Conservation (phyloP, 2,113 vertebrate genomes). For the Ovibos moschatus region DNA sequence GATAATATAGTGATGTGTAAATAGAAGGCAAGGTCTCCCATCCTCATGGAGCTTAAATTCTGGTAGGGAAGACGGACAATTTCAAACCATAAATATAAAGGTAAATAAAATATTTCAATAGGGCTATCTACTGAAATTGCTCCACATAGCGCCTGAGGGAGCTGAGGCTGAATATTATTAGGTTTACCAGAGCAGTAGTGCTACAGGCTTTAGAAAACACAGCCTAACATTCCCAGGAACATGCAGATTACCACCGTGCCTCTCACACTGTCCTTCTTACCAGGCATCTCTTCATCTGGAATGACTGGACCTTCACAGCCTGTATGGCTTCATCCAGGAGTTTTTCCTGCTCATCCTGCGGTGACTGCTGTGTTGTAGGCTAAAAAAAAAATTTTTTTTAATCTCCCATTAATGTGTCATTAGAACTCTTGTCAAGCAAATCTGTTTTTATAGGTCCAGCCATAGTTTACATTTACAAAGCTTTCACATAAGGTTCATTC, state of each 20-base stretch:
- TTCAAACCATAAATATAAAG: neutral
- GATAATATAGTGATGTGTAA: neutral
- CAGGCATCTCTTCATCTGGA: constrained; percentile 99
- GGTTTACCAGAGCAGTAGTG: neutral
- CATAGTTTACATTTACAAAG: neutral
- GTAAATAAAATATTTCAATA: neutral
- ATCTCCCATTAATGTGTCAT: neutral
- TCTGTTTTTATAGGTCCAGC: neutral
- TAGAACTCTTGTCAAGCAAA: neutral
- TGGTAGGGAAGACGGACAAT: neutral
- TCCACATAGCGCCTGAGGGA: neutral
- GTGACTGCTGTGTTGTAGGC: constrained; percentile 97
- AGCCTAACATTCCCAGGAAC: neutral
- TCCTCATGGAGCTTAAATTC: neutral
- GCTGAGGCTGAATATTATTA: neutral
- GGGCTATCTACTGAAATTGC: neutral
- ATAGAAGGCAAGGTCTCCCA: neutral
- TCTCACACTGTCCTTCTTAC: constrained; percentile 78
- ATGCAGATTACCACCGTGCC: neutral
- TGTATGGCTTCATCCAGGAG: constrained; percentile 98
- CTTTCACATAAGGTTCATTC: neutral
- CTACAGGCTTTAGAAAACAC: neutral
- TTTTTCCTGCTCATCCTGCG: constrained; percentile 98
- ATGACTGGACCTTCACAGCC: constrained; percentile 98
- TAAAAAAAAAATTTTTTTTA: constrained; percentile 59